phyloP scores from a whole-genome alignment of 1,140 invertebrate species.

The Sminthurides bifidus region DNA sequence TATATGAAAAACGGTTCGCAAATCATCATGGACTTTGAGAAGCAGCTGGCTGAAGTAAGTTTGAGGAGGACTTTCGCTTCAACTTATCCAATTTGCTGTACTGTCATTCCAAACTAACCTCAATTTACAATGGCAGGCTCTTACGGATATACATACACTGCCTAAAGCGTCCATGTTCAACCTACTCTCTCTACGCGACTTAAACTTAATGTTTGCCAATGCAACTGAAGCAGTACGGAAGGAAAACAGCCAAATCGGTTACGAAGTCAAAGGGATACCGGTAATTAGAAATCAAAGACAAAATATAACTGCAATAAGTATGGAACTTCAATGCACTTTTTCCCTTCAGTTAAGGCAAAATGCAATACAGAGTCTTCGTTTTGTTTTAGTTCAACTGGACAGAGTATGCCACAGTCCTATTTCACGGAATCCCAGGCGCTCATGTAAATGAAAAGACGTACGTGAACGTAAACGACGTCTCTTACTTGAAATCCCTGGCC shows the following conservation, averaged over 20 bases:
- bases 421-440: conserved; percentile 17
- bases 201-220: conserved; percentile 13
- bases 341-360: no score
- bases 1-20: neutral
- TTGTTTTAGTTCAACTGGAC: conserved; percentile 28
- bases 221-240: no score
- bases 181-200: conserved; percentile 12
- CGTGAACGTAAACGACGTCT: conserved; percentile 25
- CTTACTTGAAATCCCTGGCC: conserved; percentile 18
- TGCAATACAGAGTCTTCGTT: conserved; percentile 1
- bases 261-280: neutral
- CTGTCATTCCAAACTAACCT: neutral
- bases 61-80: neutral
- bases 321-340: neutral
- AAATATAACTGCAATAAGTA: neutral
- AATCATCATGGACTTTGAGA: neutral
- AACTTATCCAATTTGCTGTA: neutral
- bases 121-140: neutral
- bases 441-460: conserved; percentile 13
- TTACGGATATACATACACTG: neutral
- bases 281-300: no score
- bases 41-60: neutral
- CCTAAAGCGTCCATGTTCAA: conserved; percentile 16
- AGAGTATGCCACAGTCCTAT: conserved; percentile 23
- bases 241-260: no score